phyloP scores from a whole-genome alignment of 2,797 vertebrate species.

The Lacerta viridis region DNA sequence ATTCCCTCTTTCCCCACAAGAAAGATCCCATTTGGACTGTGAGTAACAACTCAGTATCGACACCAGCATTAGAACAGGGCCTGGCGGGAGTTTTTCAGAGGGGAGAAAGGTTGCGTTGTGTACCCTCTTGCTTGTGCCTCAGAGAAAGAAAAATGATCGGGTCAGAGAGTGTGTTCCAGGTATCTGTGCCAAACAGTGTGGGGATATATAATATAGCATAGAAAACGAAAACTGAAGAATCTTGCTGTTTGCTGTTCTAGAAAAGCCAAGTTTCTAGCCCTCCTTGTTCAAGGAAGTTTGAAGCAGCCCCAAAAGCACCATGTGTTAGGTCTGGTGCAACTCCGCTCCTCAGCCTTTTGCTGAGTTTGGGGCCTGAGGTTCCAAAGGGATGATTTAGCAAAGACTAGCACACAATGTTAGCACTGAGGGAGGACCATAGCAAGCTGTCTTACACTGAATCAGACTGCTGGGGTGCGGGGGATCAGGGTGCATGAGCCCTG shows the following conservation, averaged over 20 bases:
- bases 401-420: background rate
- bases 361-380: background rate
- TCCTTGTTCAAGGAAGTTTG: background rate
- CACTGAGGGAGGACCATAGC: background rate
- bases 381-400: background rate
- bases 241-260: background rate
- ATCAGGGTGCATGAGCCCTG: too few species aligned
- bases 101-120: background rate
- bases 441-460: too few species aligned
- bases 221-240: background rate
- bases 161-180: background rate
- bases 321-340: background rate
- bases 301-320: background rate
- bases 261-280: background rate
- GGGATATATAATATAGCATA: background rate
- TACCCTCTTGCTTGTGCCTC: slow-evolving; percentile 41
- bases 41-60: slow-evolving; percentile 10
- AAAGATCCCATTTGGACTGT: background rate
- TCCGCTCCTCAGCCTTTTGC: background rate
- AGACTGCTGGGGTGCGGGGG: too few species aligned
- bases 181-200: background rate
- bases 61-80: slow-evolving; percentile 7
- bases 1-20: slow-evolving; percentile 29
- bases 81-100: background rate
- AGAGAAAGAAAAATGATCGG: background rate